Evolutionary conservation across 1,140 invertebrate genomes (phyloP).

Genomic region (Lepidurus apus): DNA sequence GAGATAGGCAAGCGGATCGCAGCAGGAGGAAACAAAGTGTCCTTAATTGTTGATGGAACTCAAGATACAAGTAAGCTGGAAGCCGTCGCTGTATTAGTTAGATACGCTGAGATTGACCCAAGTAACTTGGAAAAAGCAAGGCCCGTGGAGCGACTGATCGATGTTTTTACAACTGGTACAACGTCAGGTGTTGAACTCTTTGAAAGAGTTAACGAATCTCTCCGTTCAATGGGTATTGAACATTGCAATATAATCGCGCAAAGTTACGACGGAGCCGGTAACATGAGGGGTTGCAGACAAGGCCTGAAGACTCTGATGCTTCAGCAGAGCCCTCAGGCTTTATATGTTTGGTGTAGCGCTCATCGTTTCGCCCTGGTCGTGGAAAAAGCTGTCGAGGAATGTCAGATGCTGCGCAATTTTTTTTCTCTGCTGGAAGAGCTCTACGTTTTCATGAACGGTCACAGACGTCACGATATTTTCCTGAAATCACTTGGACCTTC

Average conservation of each 20-base stretch:
- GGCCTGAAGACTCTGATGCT: slow-evolving; percentile 16
- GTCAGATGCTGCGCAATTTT: not conserved
- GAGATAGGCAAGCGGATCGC: slow-evolving; percentile 26
- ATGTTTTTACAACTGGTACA: slow-evolving; percentile 7
- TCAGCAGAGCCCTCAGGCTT: too few species aligned
- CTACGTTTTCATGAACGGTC: slow-evolving; percentile 27
- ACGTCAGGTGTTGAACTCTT: not conserved
- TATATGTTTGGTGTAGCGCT: slow-evolving; percentile 26
- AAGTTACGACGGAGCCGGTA: slow-evolving; percentile 21
- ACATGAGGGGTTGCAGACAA: slow-evolving; percentile 28
- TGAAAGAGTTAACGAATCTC: not conserved
- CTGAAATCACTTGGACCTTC: not conserved
- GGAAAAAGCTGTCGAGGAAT: slow-evolving; percentile 24
- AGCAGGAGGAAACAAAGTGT: slow-evolving; percentile 19
- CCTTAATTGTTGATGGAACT: slow-evolving; percentile 25
- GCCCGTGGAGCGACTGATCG: slow-evolving; percentile 21
- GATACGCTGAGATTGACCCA: slow-evolving; percentile 25
- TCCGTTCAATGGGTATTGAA: not conserved
- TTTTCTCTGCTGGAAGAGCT: slow-evolving; percentile 26
- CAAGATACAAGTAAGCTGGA: slow-evolving; percentile 28
- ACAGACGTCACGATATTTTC: slow-evolving; percentile 29
- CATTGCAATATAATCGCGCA: not conserved
- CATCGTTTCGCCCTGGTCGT: slow-evolving; percentile 23
- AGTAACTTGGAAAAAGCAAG: slow-evolving; percentile 10
- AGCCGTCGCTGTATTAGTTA: slow-evolving; percentile 24